Evolutionary conservation across 2,113 vertebrate species (phyloP).

Genomic region (Mus musculus): GRCm39 chr5:20465001-20465500

Average conservation of each 20-base stretch:
- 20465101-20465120: conserved; percentile 21
- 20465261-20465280: conserved; percentile 15
- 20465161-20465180: not conserved
- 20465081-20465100: not conserved
- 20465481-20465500: not conserved
- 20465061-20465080: not conserved
- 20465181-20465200: not conserved
- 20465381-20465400: not conserved
- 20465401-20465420: not conserved
- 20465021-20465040: not conserved
- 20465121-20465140: conserved; percentile 7
- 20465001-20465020: not conserved
- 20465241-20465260: conserved; percentile 36
- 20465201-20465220: not conserved
- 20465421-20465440: not conserved
- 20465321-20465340: not conserved
- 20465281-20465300: not conserved
- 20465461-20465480: too few relatives aligned
- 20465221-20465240: not conserved
- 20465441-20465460: too few relatives aligned
- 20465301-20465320: not conserved
- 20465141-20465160: not conserved
- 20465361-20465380: too few relatives aligned
- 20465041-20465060: not conserved
- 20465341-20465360: too few relatives aligned